phyloP scores from a whole-genome alignment of 2,113 vertebrate genomes.

The Tachysurus vachellii region DNA sequence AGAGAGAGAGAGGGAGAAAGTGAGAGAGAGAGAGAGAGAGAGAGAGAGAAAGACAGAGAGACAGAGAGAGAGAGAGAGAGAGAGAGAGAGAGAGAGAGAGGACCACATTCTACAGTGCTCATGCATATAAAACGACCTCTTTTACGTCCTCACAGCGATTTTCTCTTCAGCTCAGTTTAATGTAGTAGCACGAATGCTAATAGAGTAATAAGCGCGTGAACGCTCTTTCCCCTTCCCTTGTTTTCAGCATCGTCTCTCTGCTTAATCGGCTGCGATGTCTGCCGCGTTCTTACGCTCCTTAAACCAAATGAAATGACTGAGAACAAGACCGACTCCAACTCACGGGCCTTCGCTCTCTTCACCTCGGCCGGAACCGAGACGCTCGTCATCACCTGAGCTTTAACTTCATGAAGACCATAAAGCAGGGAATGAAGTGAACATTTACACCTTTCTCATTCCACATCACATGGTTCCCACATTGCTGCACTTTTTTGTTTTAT shows the following conservation, averaged over 20 bases:
- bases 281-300: constrained; percentile 65
- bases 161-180: neutral
- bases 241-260: constrained; percentile 61
- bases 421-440: constrained; percentile 67
- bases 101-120: neutral
- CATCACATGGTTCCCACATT: constrained; percentile 38
- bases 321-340: constrained; percentile 55
- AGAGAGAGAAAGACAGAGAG: too few species aligned
- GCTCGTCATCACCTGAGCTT: constrained; percentile 55
- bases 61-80: constrained; percentile 43
- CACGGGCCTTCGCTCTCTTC: constrained; percentile 66
- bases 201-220: constrained; percentile 51
- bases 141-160: neutral
- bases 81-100: constrained; percentile 32
- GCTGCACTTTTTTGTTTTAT: constrained; percentile 50
- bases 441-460: constrained; percentile 66
- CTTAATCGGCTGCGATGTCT: constrained; percentile 71
- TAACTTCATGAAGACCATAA: constrained; percentile 61
- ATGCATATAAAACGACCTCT: neutral
- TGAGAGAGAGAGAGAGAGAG: constrained; percentile 44
- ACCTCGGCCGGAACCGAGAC: constrained; percentile 71
- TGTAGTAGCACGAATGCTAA: constrained; percentile 15
- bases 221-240: constrained; percentile 46
- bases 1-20: constrained; percentile 43
- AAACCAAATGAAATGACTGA: constrained; percentile 67